Evolutionary conservation across 2,888 invertebrate species (phyloP), one percentile per base, ranked within the genome.

Genomic region (Crioceris asparagi): DNA sequence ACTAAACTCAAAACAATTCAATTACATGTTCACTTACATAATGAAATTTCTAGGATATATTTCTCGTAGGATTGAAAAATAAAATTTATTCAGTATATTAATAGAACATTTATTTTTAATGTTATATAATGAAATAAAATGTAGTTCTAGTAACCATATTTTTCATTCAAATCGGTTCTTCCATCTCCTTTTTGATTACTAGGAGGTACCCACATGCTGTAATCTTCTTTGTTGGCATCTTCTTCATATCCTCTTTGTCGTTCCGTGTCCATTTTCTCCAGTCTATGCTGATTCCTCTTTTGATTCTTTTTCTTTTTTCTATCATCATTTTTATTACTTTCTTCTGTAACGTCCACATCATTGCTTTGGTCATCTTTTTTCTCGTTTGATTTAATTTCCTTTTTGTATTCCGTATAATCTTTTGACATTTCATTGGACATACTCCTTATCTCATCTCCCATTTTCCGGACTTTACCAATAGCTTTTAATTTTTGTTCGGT

Each of bases 181-280:
- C 86, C 86, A 64, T 86, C 86, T 1, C 85, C 85, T 29, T 71
- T 71, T 64, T 87, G 86, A 55, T 74, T 70, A 47, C 64, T 52
- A 1, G 87, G 87, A 3, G 87, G 86, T 26, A 83, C 62, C 87
- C 88, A 87, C 54, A 75, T 77, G 6, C 77, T 78, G 59, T 82
- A 84, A 55, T 83, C 76, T 39, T 74, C 74, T 14, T 60, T 63
- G 19, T 63, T 57, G 8, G 70, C 65, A 38, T 71, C 66, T 46
- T 70, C 69, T 32, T 60, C 64, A 42, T 64, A 61, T 1, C 61
- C 60, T 42, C 39, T 45, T 32, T 45, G 48, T 17, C 41, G 46
- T 23, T 54, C 51, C 18, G 44, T 40, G 26, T 53, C 61, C 2
- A 52, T 50, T 36, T 55, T 56, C 32, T 56, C 57, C 34, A 55